Percentiles rank a stretch among this genome's conserved stretches.
Conservation (phyloP, 1,140 invertebrate species). For the Conus betulinus region DNA sequence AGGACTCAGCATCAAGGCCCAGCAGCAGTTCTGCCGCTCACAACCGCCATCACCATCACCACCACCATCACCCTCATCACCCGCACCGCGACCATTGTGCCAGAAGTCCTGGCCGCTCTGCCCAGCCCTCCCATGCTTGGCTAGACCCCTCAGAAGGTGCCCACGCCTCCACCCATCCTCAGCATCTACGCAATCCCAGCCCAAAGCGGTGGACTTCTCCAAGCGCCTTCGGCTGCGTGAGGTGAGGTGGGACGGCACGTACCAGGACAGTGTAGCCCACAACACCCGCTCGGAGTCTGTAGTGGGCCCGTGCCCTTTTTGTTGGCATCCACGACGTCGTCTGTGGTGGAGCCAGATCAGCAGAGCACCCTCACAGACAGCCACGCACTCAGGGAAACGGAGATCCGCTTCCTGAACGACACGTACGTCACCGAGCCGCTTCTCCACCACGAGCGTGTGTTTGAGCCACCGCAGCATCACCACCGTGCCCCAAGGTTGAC, state of each 20-base stretch:
- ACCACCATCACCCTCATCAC: constrained; percentile 8
- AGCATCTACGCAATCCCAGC: constrained; percentile 22
- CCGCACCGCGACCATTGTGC: too few species aligned
- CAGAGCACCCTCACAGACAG: background rate
- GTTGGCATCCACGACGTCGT: background rate
- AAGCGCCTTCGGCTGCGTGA: constrained; percentile 40
- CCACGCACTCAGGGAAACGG: constrained; percentile 54
- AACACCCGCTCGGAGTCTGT: background rate
- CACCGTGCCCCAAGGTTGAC: background rate
- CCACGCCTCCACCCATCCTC: background rate
- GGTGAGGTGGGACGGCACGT: constrained; percentile 48
- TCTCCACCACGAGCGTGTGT: constrained; percentile 4
- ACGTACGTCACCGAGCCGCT: background rate
- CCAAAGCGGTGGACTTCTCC: constrained; percentile 48
- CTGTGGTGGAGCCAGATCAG: background rate
- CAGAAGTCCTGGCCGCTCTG: too few species aligned
- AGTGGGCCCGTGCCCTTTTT: background rate
- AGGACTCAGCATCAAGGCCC: background rate
- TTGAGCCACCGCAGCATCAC: background rate
- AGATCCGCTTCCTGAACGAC: constrained; percentile 60
- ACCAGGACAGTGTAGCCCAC: constrained; percentile 43
- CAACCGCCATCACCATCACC: background rate
- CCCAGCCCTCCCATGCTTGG: background rate
- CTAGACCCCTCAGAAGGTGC: background rate
- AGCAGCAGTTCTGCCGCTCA: background rate